Evolutionary conservation across 35 echinoderm and acorn worm species (phyloP), one percentile per base, ranked within the genome.

Genomic region (Apostichopus parvimensis): DNA sequence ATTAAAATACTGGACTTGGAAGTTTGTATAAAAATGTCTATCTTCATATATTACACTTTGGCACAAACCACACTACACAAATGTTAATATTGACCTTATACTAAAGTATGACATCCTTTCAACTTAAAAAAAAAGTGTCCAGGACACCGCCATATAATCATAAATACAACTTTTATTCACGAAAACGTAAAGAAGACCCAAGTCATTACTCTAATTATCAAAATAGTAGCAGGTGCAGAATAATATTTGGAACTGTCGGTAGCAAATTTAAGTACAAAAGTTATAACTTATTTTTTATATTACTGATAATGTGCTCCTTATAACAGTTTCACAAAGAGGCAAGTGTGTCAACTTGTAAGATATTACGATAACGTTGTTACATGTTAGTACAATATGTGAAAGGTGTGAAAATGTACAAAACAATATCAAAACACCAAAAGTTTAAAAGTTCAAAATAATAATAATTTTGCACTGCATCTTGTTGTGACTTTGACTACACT

Each of bases 391-490:
- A 58, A 58, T 84, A 66, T 88, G 28, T 88, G 61, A 52, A 88
- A 88, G 64, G 57, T 88, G 86, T 88, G 86, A 88, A 88, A 88
- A 88, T 66, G 62, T 66, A 87, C 55, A 88, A 87, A 87, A 62
- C 26, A 88, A 88, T 88, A 88, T 88, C 61, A 88, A 88, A 88
- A 88, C 86, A 88, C 60, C 64, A 55, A 88, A 88, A 88, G 68
- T 68, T 88, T 88, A 54, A 84, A 84, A 84, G 23, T 80, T 13
- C 23, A 18, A 58, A 84, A 58, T 21, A 83, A 58, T 8, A 20
- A 20, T 22, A 84, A 12, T 22, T 60, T 53, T 84, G 81, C 81
- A 84, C 68, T 88, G 86, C 61, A 88, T 65, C 62, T 22, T 18
- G n/a, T 73, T 72, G 15, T 88, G 45, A 66, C 60, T 25, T 52